Percentiles rank a stretch among this genome's conserved stretches.
These are phyloP conservation scores for Mamestra brassicae DNA, from an alignment of 2,888 invertebrate genomes.

Conservation along the genomic window DNA sequence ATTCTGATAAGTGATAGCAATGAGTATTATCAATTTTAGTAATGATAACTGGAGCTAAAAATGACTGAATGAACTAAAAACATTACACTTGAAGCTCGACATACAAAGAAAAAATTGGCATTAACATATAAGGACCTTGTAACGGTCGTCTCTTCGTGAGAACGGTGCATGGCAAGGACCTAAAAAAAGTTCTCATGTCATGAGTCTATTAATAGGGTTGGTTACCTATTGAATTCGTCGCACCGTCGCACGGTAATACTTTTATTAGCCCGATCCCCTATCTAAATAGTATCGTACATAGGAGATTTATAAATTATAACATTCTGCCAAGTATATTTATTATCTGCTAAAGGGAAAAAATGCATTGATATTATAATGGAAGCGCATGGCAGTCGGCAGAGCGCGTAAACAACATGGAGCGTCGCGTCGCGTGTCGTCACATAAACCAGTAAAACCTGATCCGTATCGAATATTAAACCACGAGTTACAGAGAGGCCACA, in stretches of 20 bases:
- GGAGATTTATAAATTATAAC: constrained; percentile 24
- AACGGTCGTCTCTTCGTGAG: constrained; percentile 57
- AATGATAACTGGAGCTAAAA: constrained; percentile 6
- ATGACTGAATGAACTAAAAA: constrained; percentile 9
- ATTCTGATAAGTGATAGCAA: constrained; percentile 30
- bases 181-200: constrained; percentile 59
- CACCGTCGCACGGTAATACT: constrained; percentile 21
- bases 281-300: constrained; percentile 30
- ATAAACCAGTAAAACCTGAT: constrained; percentile 63
- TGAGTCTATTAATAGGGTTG: constrained; percentile 59
- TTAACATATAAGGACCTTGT: constrained; percentile 24
- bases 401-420: constrained; percentile 54
- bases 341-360: constrained; percentile 28
- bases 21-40: constrained; percentile 22
- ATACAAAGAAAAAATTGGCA: constrained; percentile 26
- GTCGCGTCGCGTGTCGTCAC: constrained; percentile 50
- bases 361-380: constrained; percentile 46
- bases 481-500: constrained; percentile 56
- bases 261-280: constrained; percentile 44
- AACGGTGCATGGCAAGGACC: constrained; percentile 45
- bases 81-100: neutral
- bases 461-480: constrained; percentile 62
- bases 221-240: constrained; percentile 42
- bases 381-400: constrained; percentile 34
- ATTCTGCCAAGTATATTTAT: neutral